These are phyloP conservation scores for Epizoanthus fatuus DNA, from an alignment of 92 coral and sea anemone genomes.

Conservation along the genomic window DNA sequence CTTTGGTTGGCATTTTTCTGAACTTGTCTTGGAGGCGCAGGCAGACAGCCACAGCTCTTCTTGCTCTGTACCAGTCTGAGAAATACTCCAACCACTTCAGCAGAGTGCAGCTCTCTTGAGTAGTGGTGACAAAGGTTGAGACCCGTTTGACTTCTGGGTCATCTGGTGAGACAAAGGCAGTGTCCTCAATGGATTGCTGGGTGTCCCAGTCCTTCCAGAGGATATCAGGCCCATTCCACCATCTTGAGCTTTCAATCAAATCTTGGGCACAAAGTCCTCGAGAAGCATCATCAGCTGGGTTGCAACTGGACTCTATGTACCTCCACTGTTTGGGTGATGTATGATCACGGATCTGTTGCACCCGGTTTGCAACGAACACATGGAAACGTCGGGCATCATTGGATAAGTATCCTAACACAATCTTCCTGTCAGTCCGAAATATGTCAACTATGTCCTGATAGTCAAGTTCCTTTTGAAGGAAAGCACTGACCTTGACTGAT, in stretches of 20 bases:
- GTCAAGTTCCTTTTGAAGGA: too few species aligned
- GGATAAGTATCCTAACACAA: too few species aligned
- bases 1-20: too few species aligned
- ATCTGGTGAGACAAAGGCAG: not conserved
- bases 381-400: too few species aligned
- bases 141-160: slow-evolving; percentile 27
- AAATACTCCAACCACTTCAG: slow-evolving; percentile 4
- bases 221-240: slow-evolving; percentile 28
- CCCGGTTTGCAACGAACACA: too few species aligned
- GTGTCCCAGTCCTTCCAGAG: slow-evolving; percentile 15
- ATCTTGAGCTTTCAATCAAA: slow-evolving; percentile 13
- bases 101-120: not conserved
- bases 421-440: too few species aligned
- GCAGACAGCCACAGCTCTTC: slow-evolving; percentile 21
- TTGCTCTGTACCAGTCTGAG: slow-evolving; percentile 17
- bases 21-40: too few species aligned
- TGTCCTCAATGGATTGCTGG: not conserved
- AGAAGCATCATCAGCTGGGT: slow-evolving; percentile 27
- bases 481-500: too few species aligned
- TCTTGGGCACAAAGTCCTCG: slow-evolving; percentile 5
- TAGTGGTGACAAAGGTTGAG: not conserved
- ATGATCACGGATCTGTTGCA: too few species aligned
- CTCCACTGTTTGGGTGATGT: not conserved
- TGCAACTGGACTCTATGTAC: not conserved
- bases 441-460: too few species aligned